These are phyloP conservation scores for Vespertilio murinus DNA, from an alignment of 2,797 vertebrate species.

Conservation along the genomic window DNA sequence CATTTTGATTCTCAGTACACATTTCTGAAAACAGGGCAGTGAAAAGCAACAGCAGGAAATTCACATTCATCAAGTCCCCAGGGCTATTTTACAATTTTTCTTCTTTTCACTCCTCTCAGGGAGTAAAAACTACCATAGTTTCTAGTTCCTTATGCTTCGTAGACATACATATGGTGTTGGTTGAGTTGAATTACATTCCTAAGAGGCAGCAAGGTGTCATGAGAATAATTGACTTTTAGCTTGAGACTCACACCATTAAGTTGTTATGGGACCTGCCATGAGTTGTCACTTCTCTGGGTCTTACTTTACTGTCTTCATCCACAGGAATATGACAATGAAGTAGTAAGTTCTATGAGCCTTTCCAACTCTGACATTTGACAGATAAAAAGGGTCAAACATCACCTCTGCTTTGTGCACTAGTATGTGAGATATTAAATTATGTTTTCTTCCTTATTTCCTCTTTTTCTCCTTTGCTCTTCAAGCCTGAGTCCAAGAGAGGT, in stretches of 20 bases:
- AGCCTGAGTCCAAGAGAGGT: neutral
- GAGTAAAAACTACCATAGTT: no score
- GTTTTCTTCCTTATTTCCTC: neutral
- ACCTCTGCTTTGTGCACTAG: neutral
- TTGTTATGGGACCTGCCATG: neutral
- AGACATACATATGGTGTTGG: neutral
- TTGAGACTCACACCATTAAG: neutral
- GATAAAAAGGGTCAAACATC: neutral
- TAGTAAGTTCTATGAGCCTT: neutral
- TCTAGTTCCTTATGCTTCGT: neutral
- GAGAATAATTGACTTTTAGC: neutral
- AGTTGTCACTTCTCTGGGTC: neutral
- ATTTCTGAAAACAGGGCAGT: constrained; percentile 2
- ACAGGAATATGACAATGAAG: neutral
- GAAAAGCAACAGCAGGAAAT: neutral
- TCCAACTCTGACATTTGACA: neutral
- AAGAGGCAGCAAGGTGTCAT: neutral
- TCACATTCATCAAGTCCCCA: neutral
- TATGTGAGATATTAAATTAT: neutral
- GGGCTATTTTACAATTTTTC: neutral
- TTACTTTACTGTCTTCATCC: neutral
- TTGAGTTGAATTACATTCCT: constrained; percentile 1
- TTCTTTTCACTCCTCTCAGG: neutral
- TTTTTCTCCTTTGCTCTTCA: neutral
- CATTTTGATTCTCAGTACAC: neutral